Evolutionary conservation across 2,888 invertebrate genomes (phyloP), one percentile per base, ranked within the genome.

Genomic region (Microplitis deprimator): DNA sequence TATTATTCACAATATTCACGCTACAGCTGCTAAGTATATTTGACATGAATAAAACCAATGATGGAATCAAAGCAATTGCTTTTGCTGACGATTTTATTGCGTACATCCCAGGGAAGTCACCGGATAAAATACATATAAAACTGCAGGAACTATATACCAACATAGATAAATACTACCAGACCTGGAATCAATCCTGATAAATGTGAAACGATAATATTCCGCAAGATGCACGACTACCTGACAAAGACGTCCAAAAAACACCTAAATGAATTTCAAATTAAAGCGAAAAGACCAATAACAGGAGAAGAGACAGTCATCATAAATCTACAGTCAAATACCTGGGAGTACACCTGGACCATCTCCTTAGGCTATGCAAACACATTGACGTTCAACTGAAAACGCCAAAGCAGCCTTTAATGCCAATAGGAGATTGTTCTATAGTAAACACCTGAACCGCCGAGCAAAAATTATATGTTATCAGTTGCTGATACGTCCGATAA

Each of bases 1-100:
- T 78, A 2, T 61, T n/a, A 0, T 82, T 83, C n/a, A 81, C 80
- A 17, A 81, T 83, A 8, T 80, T 41, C 50, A 80, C 73, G 10
- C 10, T 50, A 10, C 50, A 50, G 6, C 50, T 50, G 10, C 50
- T 50, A 10, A 50, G 10, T 50, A 50, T 50, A 1, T 50, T 50
- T 10, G 50, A 50, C 1, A 50, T 50, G 50, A 50, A 50, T 4
- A 50, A 50, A 10, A 3, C 7, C 4, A 50, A 1, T 50, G 50
- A 50, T 8, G 50, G 10, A 0, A 4, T 10, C 1, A 50, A 50
- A 50, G 10, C 50, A 50, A 50, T 50, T 50, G 50, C 50, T 10
- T 50, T 50, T 10, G 50, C 50, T 50, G 50, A 50, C 4, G 50
- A 50, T 7, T 50, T 50, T 50, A 50, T 50, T 10, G 10, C 8